Base-by-base conservation (phyloP, 2,888 invertebrate genomes). In the Eupithecia abbreviata region DNA sequence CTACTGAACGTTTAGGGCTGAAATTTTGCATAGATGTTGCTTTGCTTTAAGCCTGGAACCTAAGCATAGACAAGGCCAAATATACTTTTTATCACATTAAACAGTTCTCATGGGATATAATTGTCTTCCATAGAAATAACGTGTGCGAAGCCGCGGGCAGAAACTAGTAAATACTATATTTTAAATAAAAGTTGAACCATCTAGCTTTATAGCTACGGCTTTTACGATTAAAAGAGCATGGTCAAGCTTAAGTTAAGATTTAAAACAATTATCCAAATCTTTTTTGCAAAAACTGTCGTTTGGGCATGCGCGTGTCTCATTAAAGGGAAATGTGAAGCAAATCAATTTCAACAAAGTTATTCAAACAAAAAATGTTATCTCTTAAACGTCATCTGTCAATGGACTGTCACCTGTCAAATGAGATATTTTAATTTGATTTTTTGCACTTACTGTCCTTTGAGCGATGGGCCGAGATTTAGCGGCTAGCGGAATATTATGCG, bases 381-480 rank as follows among this genome's bases (percentile, higher is more conserved):
- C 77, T 66, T 78, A 79, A 78, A 82, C 81, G 84, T 90, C 89
- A 89, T 90, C 88, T 88, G 90, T 91, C 90, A 89, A 84, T 80
- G 75, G 71, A 82, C 79, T 79, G 83, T 85, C 91, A 91, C 88
- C 91, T 92, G 91, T 90, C 90, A 89, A 83, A 85, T 83, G 83
- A 81, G 84, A 86, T 85, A 90, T 91, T 89, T 90, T 90, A 90
- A 91, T 90, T 89, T 82, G 82, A 81, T 83, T 85, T 87, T 87
- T 87, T 83, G 84, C 79, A 71, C 74, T 79, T 76, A 73, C 75
- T 77, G 72, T 71, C 71, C 49, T 78, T 68, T 47, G 55, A 65
- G 47, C 43, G 51, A 58, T 55, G 66, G 77, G 15, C 58, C 47
- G 45, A 72, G 65, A 75, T 3, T 15, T 71, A 71, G 78, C 81